Percentiles rank a stretch among this genome's conserved stretches.
phyloP scores from a whole-genome alignment of 2,888 invertebrate genomes.

The Lycia hirtaria region DNA sequence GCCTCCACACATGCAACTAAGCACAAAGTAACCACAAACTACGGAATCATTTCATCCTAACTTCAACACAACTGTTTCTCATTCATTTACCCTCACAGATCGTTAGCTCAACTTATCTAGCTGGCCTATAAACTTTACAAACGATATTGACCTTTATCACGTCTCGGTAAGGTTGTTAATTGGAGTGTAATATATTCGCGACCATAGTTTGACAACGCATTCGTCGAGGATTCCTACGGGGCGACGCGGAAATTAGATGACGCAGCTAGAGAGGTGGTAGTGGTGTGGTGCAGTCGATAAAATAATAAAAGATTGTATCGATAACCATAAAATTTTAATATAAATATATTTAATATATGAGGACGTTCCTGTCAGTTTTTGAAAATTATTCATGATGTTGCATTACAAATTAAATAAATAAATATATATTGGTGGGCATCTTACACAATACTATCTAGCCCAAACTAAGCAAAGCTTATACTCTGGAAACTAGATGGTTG shows the following conservation, averaged over 20 bases:
- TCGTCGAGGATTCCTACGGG: conserved; percentile 55
- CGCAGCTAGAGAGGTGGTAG: conserved; percentile 47
- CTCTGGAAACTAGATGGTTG: no score
- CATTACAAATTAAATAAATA: no score
- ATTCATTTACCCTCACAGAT: conserved; percentile 44
- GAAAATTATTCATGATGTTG: no score
- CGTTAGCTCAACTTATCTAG: conserved; percentile 35
- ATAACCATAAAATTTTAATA: not conserved
- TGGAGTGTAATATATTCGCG: conserved; percentile 25
- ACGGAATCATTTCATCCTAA: conserved; percentile 23
- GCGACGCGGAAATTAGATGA: conserved; percentile 71
- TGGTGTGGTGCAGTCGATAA: conserved; percentile 29
- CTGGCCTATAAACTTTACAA: conserved; percentile 1
- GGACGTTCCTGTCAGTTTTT: no score
- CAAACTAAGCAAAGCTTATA: no score
- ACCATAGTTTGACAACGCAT: conserved; percentile 58
- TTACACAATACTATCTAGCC: no score
- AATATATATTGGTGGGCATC: no score
- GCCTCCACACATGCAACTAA: not conserved
- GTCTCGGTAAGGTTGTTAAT: conserved; percentile 21
- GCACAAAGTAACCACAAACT: conserved; percentile 17
- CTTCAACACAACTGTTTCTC: conserved; percentile 37
- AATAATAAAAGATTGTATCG: conserved; percentile 10
- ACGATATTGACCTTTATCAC: conserved; percentile 27
- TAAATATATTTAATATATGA: not conserved